These are phyloP conservation scores for Telmatochromis brachygnathus DNA, from an alignment of 2,113 vertebrate species.

Conservation along the genomic window DNA sequence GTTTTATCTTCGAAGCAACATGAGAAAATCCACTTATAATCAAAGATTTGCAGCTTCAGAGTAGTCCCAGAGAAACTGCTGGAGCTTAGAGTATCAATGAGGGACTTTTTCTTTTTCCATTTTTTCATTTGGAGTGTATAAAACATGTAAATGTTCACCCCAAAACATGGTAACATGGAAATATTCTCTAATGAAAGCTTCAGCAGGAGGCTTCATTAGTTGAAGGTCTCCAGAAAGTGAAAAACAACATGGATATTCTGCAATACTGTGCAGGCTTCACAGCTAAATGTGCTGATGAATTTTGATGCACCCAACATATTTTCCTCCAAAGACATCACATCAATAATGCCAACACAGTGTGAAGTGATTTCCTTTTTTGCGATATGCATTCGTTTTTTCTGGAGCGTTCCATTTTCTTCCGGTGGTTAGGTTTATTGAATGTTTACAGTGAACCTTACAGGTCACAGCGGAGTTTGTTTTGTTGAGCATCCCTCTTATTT, in stretches of 20 bases:
- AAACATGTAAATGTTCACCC: conserved; percentile 35
- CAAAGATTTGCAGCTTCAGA: conserved; percentile 1
- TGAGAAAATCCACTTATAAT: not conserved
- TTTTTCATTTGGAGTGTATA: conserved; percentile 10
- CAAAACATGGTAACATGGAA: conserved; percentile 27
- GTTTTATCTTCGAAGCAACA: not conserved
- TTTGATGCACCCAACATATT: not conserved
- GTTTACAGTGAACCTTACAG: conserved; percentile 15
- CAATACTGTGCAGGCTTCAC: not conserved
- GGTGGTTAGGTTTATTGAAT: conserved; percentile 3
- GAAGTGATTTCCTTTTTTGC: not conserved
- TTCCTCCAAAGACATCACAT: not conserved
- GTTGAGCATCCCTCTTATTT: not conserved
- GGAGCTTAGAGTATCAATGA: conserved; percentile 13
- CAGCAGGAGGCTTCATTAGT: conserved; percentile 41
- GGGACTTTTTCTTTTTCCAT: not conserved
- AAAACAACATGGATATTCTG: conserved; percentile 17
- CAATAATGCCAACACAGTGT: not conserved
- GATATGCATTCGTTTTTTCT: not conserved
- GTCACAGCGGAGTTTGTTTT: conserved; percentile 1
- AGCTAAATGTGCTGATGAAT: not conserved
- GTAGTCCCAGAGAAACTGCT: not conserved
- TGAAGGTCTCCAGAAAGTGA: conserved; percentile 18
- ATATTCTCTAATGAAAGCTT: conserved; percentile 33
- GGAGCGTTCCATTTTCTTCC: not conserved